These are phyloP conservation scores for Ispidina lecontei DNA, from an alignment of 2,797 vertebrate species.

Conservation along the genomic window DNA sequence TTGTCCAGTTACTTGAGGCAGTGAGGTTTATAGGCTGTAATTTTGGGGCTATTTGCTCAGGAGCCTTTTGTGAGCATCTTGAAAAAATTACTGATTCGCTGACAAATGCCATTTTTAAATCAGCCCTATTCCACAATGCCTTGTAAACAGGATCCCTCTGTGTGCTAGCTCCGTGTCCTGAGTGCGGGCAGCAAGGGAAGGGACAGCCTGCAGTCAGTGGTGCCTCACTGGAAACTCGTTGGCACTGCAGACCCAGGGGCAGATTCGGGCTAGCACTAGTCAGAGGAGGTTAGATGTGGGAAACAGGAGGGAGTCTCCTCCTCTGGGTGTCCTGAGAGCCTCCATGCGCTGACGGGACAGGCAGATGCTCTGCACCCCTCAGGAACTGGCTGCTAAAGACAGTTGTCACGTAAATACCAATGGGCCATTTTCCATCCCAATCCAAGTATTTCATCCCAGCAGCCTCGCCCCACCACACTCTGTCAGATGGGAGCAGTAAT, in stretches of 20 bases:
- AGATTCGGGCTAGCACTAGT: not conserved
- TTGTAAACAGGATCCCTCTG: slow-evolving; percentile 40
- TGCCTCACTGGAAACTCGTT: not conserved
- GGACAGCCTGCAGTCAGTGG: not conserved
- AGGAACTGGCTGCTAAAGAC: not conserved
- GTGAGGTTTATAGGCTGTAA: slow-evolving; percentile 56
- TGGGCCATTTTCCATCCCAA: not conserved
- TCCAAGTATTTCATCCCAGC: not conserved
- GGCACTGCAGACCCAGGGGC: not conserved
- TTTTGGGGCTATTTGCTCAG: slow-evolving; percentile 44
- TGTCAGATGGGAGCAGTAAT: not conserved
- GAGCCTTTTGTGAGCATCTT: not conserved
- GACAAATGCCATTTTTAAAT: slow-evolving; percentile 53
- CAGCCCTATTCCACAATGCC: not conserved
- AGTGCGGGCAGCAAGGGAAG: not conserved
- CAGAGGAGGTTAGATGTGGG: accelerated
- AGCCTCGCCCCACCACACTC: not conserved
- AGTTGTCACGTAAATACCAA: not conserved
- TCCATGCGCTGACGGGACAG: not conserved
- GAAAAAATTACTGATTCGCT: slow-evolving; percentile 20
- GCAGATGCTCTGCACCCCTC: not conserved
- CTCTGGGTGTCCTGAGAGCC: accelerated
- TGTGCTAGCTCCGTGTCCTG: not conserved
- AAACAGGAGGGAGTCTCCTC: not conserved
- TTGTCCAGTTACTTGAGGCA: slow-evolving; percentile 42